Base-by-base conservation (phyloP, 92 coral and sea anemone species). In the Palythoa grandis region DNA sequence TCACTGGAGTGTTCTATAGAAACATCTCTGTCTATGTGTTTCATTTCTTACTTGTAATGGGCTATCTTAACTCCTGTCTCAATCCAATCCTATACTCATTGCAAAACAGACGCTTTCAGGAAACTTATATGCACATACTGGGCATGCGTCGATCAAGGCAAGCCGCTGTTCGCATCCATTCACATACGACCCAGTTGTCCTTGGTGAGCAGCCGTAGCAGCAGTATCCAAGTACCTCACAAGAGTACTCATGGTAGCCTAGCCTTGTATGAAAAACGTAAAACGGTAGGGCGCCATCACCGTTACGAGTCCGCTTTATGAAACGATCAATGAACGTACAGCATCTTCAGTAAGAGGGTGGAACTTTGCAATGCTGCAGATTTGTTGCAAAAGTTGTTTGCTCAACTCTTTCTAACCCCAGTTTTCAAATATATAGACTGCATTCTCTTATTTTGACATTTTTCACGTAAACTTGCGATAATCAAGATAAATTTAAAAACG, bases 81-180 rank as follows among this genome's bases (percentile, higher is more conserved):
- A 80, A 80, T 19, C 85, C 85, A 1, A 48, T 63, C 39, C 52
- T 80, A 11, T 80, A 80, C 74, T 80, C 85, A 11, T 56, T 80
- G 6, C 75, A 80, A 47, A 80, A 66, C 60, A 47, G 85, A 40
- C 85, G 85, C 73, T 80, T 80, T 12, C 85, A 43, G 58, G 85
- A 80, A 35, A 80, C 85, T 0, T 80, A 80, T 58, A 65, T 12
- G 29, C 85, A 70, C 24, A 80, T 80, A 35, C 52, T 80, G 5
- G 74, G 74, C 23, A 80, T 80, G 35, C 85, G 74, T 17, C 47
- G n/a, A 10, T 52, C 56, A 80, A 39, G 43, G 38, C 72, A 66
- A 66, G 43, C 53, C 39, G 60, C 74, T 47, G 74, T 29, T 0
- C 85, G 74, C 39, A 16, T 48, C 60, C 74, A 66, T 29, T 80